A percentile compares a stretch with the other conserved stretches of the same genome.
Conservation (phyloP, 2,888 invertebrate species). For the Pyrocoelia pectoralis region DNA sequence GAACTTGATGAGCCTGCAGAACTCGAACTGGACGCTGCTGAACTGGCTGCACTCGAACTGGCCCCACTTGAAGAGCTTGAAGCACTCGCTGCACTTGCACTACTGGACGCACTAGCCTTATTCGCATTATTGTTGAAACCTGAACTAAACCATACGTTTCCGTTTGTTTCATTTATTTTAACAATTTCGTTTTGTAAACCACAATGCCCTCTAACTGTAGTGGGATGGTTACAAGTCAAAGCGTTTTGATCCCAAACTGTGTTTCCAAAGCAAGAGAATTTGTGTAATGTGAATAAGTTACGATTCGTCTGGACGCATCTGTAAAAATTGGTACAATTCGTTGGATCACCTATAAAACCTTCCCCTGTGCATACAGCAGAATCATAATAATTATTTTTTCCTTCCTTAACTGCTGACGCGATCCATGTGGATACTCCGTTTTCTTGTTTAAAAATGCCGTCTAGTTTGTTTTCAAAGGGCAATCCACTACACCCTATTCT, state of each 20-base stretch:
- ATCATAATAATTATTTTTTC: not conserved
- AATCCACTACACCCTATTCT: slow-evolving; percentile 71
- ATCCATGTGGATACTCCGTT: not conserved
- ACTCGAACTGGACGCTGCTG: not conserved
- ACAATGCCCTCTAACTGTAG: not conserved
- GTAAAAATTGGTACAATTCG: slow-evolving; percentile 76
- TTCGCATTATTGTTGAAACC: not conserved
- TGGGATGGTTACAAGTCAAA: slow-evolving; percentile 27
- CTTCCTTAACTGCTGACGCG: not conserved
- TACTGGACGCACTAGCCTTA: not conserved
- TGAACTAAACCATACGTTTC: not conserved
- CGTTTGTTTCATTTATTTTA: not conserved
- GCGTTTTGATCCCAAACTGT: slow-evolving; percentile 35
- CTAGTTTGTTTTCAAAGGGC: slow-evolving; percentile 59
- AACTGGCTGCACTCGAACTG: slow-evolving; percentile 6
- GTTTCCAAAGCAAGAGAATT: slow-evolving; percentile 70
- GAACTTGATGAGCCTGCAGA: not conserved
- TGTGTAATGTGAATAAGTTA: slow-evolving; percentile 63
- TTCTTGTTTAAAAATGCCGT: slow-evolving; percentile 41
- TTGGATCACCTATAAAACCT: slow-evolving; percentile 77
- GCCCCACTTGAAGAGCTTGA: not conserved
- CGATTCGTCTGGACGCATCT: slow-evolving; percentile 72
- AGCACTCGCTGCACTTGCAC: not conserved
- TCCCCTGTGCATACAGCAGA: slow-evolving; percentile 54
- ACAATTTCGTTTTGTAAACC: not conserved